These are phyloP conservation scores for Suillia variegata DNA, from an alignment of 2,888 invertebrate species.

Conservation along the genomic window DNA sequence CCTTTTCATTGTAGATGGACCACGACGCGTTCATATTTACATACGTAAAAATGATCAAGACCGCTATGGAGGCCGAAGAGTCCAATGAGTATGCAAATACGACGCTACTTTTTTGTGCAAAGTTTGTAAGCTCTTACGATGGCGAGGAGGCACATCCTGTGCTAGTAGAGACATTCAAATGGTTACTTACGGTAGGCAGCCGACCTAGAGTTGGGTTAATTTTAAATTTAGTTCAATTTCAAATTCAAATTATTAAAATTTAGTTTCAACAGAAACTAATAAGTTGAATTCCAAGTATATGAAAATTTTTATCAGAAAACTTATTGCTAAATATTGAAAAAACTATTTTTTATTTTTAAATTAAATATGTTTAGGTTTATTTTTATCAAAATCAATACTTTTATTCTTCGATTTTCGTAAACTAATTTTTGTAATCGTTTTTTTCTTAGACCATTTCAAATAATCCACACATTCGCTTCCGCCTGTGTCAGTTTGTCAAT, in stretches of 20 bases:
- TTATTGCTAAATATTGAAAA: no score
- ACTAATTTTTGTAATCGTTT: slow-evolving; percentile 5
- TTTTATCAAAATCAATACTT: neutral
- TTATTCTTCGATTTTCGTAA: neutral
- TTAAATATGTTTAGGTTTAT: no score
- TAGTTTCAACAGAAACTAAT: no score
- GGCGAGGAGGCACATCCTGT: slow-evolving; percentile 61
- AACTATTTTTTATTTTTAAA: no score
- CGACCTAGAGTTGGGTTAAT: no score
- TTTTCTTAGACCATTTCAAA: slow-evolving; percentile 63
- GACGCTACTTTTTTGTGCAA: slow-evolving; percentile 73
- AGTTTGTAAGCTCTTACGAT: slow-evolving; percentile 70
- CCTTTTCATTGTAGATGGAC: slow-evolving; percentile 61
- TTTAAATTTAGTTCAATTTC: no score
- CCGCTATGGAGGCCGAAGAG: slow-evolving; percentile 71
- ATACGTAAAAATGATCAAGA: slow-evolving; percentile 69
- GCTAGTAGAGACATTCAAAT: slow-evolving; percentile 46
- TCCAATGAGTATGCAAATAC: slow-evolving; percentile 72
- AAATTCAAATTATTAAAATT: no score
- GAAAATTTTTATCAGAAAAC: no score
- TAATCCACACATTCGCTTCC: slow-evolving; percentile 68
- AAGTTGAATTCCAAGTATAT: no score
- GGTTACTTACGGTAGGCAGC: slow-evolving; percentile 53
- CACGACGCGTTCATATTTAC: slow-evolving; percentile 68
- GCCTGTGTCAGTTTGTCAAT: slow-evolving; percentile 79